Evolutionary conservation across 2,888 invertebrate species (phyloP).

Genomic region (Acutogordius australiensis): DNA sequence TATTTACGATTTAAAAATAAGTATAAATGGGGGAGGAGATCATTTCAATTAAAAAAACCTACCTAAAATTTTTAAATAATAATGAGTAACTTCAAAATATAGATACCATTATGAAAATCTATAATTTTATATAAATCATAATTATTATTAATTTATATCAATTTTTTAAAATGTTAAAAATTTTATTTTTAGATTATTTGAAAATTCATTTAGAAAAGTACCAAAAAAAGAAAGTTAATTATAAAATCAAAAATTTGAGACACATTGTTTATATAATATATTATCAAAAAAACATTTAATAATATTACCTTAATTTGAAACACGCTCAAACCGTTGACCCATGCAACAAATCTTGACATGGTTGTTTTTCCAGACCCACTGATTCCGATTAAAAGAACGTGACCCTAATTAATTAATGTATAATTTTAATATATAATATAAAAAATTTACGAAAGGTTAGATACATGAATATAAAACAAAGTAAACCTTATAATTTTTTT

Average conservation of each 20-base stretch:
- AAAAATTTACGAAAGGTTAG: not conserved
- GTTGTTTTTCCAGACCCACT: conserved; percentile 98
- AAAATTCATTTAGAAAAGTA: too few species aligned
- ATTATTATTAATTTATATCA: too few species aligned
- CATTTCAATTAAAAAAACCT: too few species aligned
- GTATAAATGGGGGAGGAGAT: too few species aligned
- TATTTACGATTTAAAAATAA: too few species aligned
- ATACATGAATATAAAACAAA: too few species aligned
- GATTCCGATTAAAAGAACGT: conserved; percentile 78
- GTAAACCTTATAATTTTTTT: too few species aligned
- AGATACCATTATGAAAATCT: too few species aligned
- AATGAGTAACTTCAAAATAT: too few species aligned
- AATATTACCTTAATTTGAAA: conserved; percentile 69
- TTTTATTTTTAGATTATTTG: not conserved
- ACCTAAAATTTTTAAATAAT: too few species aligned
- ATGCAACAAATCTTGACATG: conserved; percentile 87
- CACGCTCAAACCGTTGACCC: conserved; percentile 96
- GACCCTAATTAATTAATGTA: conserved; percentile 39
- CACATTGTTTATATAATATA: not conserved
- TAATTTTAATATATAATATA: not conserved
- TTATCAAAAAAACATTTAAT: not conserved
- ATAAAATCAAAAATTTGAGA: not conserved
- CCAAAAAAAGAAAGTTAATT: too few species aligned
- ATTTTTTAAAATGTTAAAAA: not conserved
- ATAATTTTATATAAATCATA: too few species aligned